Evolutionary conservation across 1,140 invertebrate species (phyloP).

Genomic region (Caenorhabditis inopinata): DNA sequence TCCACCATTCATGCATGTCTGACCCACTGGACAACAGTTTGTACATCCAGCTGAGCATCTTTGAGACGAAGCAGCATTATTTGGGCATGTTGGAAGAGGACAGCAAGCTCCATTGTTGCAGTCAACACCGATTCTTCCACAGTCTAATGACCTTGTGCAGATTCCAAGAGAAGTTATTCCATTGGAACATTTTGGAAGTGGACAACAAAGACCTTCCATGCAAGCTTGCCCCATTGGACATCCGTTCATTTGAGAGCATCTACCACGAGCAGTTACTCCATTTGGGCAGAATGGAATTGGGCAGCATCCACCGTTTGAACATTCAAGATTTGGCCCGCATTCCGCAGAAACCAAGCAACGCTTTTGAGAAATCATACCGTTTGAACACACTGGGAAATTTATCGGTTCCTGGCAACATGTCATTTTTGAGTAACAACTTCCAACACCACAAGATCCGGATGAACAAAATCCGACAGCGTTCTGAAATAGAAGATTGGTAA

Average conservation of each 20-base stretch:
- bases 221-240: constrained; percentile 41
- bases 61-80: constrained; percentile 39
- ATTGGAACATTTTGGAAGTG: constrained; percentile 46
- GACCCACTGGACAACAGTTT: constrained; percentile 44
- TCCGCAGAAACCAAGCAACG: constrained; percentile 38
- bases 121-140: constrained; percentile 54
- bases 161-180: constrained; percentile 44
- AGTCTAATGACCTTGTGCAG: constrained; percentile 54
- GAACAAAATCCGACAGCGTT: constrained; percentile 49
- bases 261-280: constrained; percentile 51
- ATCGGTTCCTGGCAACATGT: constrained; percentile 44
- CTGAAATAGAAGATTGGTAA: not conserved
- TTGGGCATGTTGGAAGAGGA: constrained; percentile 50
- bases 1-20: constrained; percentile 51
- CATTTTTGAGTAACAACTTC: constrained; percentile 42
- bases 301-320: constrained; percentile 62
- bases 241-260: constrained; percentile 1
- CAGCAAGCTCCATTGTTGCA: constrained; percentile 58
- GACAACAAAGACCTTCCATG: constrained; percentile 50
- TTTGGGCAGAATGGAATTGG: constrained; percentile 61
- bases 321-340: constrained; percentile 56
- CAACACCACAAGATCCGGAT: constrained; percentile 43
- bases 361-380: constrained; percentile 46
- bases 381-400: constrained; percentile 54
- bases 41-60: constrained; percentile 38